Conservation (phyloP, 2,797 vertebrate species). For the Syncerus caffer region DNA sequence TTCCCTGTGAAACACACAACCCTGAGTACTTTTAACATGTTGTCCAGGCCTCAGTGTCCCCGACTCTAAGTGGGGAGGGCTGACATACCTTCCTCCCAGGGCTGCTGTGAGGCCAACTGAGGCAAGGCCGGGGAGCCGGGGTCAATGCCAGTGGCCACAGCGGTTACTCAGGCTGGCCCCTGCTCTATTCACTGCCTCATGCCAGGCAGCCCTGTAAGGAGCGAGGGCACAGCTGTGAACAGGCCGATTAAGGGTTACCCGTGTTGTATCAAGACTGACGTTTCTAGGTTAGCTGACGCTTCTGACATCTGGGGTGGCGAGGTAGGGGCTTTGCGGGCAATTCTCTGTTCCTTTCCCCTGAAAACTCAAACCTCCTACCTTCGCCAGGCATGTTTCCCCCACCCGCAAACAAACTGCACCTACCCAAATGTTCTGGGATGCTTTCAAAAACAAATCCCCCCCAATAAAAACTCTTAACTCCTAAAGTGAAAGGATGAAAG, state of each 20-base stretch:
- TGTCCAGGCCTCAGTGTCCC: constrained; percentile 36
- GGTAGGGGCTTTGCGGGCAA: not conserved
- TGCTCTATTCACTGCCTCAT: not conserved
- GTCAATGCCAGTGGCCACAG: too few species aligned
- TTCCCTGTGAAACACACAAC: not conserved
- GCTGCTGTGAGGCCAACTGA: not conserved
- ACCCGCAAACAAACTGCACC: not conserved
- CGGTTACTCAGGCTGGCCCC: not conserved
- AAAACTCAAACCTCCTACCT: not conserved
- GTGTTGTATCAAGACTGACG: not conserved
- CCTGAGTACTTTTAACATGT: not conserved
- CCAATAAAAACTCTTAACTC: not conserved
- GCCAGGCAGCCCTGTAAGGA: not conserved
- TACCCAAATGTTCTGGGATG: not conserved
- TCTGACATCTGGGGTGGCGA: not conserved
- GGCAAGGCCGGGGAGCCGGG: not conserved
- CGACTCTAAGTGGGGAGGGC: accelerated
- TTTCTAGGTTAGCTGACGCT: not conserved
- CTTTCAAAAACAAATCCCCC: not conserved
- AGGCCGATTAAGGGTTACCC: accelerated
- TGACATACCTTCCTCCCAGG: not conserved
- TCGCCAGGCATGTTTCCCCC: not conserved
- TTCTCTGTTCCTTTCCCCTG: not conserved
- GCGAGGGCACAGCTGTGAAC: not conserved
- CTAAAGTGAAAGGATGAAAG: not conserved